Evolutionary conservation across 2,113 vertebrate species (phyloP).

Genomic region (Planiliza haematocheilus): DNA sequence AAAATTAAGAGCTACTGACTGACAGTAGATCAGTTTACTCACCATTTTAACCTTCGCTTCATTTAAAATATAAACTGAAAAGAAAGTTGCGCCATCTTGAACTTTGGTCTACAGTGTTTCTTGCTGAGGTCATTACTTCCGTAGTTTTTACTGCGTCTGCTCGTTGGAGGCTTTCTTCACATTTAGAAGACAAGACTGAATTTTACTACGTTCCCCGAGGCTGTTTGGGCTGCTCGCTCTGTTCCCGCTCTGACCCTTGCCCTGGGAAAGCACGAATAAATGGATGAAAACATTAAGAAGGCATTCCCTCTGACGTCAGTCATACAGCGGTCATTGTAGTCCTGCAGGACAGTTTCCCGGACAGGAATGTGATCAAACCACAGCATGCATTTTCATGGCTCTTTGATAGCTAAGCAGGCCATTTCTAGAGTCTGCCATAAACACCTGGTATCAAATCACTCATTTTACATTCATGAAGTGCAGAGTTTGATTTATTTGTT

Average conservation of each 20-base stretch:
- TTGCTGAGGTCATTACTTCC: not conserved
- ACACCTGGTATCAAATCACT: conserved; percentile 16
- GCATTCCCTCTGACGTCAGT: not conserved
- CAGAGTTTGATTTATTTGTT: conserved; percentile 6
- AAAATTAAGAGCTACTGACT: no score
- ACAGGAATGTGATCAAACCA: not conserved
- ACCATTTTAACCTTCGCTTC: no score
- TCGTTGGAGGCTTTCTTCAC: conserved; percentile 10
- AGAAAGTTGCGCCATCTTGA: not conserved
- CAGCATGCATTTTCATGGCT: conserved; percentile 19
- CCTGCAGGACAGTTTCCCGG: conserved; percentile 1
- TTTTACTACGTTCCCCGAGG: conserved; percentile 2
- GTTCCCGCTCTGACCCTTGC: conserved; percentile 9
- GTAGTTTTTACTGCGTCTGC: not conserved
- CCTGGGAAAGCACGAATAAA: not conserved
- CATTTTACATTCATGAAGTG: conserved; percentile 32
- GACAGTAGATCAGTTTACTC: not conserved
- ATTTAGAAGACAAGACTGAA: conserved; percentile 25
- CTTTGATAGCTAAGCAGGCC: conserved; percentile 21
- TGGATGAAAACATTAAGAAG: conserved; percentile 11
- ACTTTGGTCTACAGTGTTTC: not conserved
- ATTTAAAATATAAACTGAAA: no score
- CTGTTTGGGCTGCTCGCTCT: conserved; percentile 15
- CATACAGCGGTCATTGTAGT: not conserved
- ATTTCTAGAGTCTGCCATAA: conserved; percentile 23